These are phyloP conservation scores for Diadophis punctatus DNA, from an alignment of 2,113 vertebrate species.

Conservation along the genomic window DNA sequence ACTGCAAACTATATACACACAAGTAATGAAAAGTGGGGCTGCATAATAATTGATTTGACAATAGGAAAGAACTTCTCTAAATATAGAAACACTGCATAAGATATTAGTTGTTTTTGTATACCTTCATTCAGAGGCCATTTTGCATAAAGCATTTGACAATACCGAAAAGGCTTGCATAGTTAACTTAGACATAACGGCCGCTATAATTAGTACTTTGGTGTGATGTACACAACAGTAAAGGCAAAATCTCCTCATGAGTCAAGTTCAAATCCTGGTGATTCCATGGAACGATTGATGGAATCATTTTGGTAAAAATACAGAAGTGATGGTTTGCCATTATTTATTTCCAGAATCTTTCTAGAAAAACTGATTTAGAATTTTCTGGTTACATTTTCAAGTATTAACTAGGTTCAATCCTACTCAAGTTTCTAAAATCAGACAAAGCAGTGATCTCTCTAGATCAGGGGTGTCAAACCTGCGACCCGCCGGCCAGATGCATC, in stretches of 20 bases:
- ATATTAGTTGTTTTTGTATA: background rate
- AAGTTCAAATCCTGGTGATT: background rate
- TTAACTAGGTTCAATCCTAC: background rate
- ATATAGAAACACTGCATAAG: background rate
- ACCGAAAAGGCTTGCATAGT: background rate
- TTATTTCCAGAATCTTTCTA: background rate
- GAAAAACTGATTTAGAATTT: background rate
- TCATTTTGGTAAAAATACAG: background rate
- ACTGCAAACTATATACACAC: background rate
- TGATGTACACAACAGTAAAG: background rate
- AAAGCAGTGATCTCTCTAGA: background rate
- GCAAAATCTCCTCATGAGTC: background rate
- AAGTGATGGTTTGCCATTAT: background rate
- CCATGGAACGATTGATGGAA: background rate
- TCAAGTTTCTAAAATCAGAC: background rate
- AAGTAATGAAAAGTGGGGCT: background rate
- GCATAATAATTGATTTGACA: background rate
- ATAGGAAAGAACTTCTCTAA: background rate
- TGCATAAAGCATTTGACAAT: background rate
- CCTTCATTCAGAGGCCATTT: background rate
- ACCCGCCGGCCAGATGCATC: no score
- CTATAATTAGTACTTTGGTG: background rate
- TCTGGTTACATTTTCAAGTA: background rate
- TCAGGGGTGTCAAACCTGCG: no score
- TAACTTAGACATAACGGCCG: background rate